A percentile compares a stretch with the other conserved stretches of the same genome.
Evolutionary conservation across 2,113 vertebrate genomes (phyloP).

Genomic region (Pyrgilauda ruficollis): DNA sequence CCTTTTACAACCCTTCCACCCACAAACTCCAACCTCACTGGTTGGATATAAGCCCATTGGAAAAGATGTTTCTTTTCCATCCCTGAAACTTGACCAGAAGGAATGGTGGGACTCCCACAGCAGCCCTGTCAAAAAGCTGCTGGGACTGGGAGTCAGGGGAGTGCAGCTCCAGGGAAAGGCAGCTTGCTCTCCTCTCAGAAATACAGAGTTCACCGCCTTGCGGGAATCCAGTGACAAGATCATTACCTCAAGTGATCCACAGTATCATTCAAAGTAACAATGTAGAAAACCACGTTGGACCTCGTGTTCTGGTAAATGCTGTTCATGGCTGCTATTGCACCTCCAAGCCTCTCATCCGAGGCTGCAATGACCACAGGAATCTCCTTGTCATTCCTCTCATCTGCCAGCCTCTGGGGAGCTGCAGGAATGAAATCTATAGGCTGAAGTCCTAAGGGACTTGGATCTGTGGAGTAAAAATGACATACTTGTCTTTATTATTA

Average conservation of each 20-base stretch:
- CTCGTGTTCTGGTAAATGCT: conserved; percentile 88
- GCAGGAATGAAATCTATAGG: conserved; percentile 84
- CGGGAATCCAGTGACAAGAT: not conserved
- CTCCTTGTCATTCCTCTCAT: conserved; percentile 73
- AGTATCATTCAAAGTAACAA: conserved; percentile 91
- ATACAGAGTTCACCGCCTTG: not conserved
- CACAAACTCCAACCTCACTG: not conserved
- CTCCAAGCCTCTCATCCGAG: conserved; percentile 88
- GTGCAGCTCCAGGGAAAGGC: not conserved
- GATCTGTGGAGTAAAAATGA: conserved; percentile 72
- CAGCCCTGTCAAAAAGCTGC: not conserved
- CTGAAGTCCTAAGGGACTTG: conserved; percentile 76
- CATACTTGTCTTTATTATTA: not conserved
- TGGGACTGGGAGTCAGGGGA: not conserved
- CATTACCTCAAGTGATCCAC: conserved; percentile 87
- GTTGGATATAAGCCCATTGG: not conserved
- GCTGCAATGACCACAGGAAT: conserved; percentile 91
- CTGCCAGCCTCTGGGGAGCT: conserved; percentile 46
- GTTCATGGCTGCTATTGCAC: conserved; percentile 89
- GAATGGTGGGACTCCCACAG: not conserved
- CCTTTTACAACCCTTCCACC: not conserved
- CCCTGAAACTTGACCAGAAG: not conserved
- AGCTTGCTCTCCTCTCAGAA: not conserved
- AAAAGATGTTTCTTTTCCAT: not conserved
- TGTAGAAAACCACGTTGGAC: conserved; percentile 87